Evolutionary conservation across 2,113 vertebrate genomes (phyloP).

Genomic region (Amazona guildingii): DNA sequence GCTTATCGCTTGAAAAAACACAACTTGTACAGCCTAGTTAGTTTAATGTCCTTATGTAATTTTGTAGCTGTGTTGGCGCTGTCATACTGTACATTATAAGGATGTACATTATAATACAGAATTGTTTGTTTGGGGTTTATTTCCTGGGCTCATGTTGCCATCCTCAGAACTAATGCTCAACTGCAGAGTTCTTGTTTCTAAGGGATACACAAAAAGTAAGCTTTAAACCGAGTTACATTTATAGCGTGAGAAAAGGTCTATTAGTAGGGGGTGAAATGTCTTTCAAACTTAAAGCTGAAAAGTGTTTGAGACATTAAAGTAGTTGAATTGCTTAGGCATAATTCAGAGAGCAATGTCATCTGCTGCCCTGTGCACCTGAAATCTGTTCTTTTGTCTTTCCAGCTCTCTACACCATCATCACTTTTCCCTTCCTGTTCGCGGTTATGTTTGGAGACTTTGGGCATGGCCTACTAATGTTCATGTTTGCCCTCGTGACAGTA

Average conservation of each 20-base stretch:
- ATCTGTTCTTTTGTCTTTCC: not conserved
- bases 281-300: not conserved
- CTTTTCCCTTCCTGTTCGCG: conserved; percentile 95
- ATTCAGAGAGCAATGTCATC: not conserved
- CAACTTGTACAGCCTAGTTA: not conserved
- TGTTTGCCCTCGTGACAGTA: conserved; percentile 90
- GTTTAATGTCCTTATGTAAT: not conserved
- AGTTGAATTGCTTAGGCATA: not conserved
- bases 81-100: not conserved
- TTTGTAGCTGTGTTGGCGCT: not conserved
- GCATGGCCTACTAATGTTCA: conserved; percentile 89
- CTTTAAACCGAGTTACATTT: not conserved
- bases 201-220: not conserved
- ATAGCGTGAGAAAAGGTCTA: not conserved
- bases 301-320: not conserved
- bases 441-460: conserved; percentile 98
- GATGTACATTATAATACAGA: not conserved
- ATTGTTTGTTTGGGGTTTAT: not conserved
- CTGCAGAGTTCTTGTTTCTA: not conserved
- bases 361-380: not conserved
- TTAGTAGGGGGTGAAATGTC: not conserved
- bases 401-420: conserved; percentile 96
- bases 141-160: not conserved
- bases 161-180: not conserved
- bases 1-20: not conserved